Evolutionary conservation across 2,113 vertebrate genomes (phyloP), one percentile per base, ranked within the genome.

Genomic region (Pseudorasbora parva): DNA sequence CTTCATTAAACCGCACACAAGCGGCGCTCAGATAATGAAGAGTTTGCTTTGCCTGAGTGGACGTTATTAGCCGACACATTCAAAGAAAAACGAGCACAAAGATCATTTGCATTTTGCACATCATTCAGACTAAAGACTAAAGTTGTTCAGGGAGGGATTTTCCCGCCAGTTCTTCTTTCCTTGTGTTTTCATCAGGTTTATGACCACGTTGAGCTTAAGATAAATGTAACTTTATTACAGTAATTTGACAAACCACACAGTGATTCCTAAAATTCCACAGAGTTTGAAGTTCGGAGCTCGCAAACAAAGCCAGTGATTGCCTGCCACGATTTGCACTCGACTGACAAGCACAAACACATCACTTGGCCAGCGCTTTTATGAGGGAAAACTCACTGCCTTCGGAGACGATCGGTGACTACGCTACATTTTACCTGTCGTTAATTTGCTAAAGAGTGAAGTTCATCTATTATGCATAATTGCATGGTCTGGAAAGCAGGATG

Each of bases 1-100:
- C 92, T 91, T 92, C 94, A 94, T 94, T 94, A 93, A 92, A 92
- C 93, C 85, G 92, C 90, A 89, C 89, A 90, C 89, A 89, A 91
- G 89, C 83, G 87, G 89, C 88, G 90, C 88, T 85, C 81, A 69
- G 86, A 88, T 91, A 89, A 89, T 89, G 88, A 89, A 80, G 84
- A 76, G 87, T 57, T 90, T 72, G 90, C 90, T 90, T 89, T 87
- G 91, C 91, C 69, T 85, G 91, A 88, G 85, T 92, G 0, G 71
- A 87, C 87, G 90, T 93, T 90, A 93, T 93, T 92, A 94, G 89
- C 88, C 77, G 90, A 64, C 85, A 88, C 86, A 88, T 89, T 91
- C 92, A 87, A 87, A 77, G 71, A 77, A 74, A 76, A 88, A 43
- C 37, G 37, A 43, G 66, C 66, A 11, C 19, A 43, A n/a, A 19